A percentile compares a stretch with the other conserved stretches of the same genome.
These are phyloP conservation scores for Mirounga angustirostris DNA, from an alignment of 2,113 vertebrate genomes.

Conservation along the genomic window DNA sequence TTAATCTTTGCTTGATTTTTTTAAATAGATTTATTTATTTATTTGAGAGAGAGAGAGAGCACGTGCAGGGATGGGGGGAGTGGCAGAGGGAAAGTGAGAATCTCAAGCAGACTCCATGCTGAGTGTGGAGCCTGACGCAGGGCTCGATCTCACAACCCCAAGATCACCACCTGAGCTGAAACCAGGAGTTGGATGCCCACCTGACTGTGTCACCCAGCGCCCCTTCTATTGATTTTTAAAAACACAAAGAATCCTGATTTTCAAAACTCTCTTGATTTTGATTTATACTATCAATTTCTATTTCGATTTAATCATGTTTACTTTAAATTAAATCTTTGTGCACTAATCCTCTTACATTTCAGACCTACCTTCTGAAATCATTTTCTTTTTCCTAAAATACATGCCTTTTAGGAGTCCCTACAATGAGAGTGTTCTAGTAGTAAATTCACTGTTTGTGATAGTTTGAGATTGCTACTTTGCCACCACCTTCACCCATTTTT, in stretches of 20 bases:
- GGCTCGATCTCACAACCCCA: not conserved
- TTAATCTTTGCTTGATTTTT: not conserved
- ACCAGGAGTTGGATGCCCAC: not conserved
- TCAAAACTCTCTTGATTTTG: not conserved
- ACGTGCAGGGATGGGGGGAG: not conserved
- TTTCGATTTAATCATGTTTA: not conserved
- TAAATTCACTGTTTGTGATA: not conserved
- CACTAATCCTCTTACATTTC: not conserved
- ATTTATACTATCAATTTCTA: not conserved
- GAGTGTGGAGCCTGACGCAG: not conserved
- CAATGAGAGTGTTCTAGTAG: not conserved
- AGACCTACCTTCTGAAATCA: not conserved
- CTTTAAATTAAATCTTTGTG: not conserved
- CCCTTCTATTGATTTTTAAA: not conserved
- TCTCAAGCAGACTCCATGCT: not conserved
- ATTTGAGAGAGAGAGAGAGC: not conserved
- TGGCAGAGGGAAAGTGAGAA: not conserved
- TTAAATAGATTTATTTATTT: not conserved
- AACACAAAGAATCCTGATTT: not conserved
- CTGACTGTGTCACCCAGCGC: not conserved
- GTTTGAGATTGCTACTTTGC: not conserved
- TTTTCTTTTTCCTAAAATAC: conserved; percentile 31
- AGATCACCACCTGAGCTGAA: not conserved
- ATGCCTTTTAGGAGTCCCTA: not conserved
- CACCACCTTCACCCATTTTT: not conserved